Percentiles rank a stretch among this genome's conserved stretches.
These are phyloP conservation scores for Oegoconia quadripuncta DNA, from an alignment of 2,888 invertebrate genomes.

Conservation along the genomic window DNA sequence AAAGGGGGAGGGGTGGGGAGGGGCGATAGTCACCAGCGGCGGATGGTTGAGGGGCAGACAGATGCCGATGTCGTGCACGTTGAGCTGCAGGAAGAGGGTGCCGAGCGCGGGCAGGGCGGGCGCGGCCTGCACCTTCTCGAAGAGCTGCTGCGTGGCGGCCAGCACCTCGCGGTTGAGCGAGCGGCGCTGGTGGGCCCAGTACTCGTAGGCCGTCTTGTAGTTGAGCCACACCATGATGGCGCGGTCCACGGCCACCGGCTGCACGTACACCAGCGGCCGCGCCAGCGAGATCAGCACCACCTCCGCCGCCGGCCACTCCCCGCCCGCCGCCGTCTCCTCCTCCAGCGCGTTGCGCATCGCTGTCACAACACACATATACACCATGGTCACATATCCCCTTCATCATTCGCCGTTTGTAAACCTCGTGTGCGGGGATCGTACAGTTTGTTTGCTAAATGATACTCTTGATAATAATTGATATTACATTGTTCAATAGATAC, in stretches of 20 bases:
- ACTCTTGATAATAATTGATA: no score
- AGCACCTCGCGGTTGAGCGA: constrained; percentile 93
- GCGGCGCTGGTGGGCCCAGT: constrained; percentile 98
- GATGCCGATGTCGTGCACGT: constrained; percentile 97
- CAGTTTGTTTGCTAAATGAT: no score
- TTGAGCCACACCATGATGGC: constrained; percentile 99
- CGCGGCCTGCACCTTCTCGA: constrained; percentile 70
- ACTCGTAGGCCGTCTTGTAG: constrained; percentile 99
- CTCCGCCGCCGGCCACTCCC: constrained; percentile 88
- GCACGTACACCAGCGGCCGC: constrained; percentile 96
- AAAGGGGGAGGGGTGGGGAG: constrained; percentile 9
- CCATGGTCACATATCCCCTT: neutral
- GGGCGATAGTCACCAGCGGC: constrained; percentile 75
- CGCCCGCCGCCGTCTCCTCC: constrained; percentile 93
- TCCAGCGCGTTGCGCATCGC: constrained; percentile 88
- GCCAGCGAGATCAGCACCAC: constrained; percentile 94
- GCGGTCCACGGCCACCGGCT: constrained; percentile 98
- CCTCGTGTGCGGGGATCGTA: no score
- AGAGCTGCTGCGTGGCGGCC: constrained; percentile 85
- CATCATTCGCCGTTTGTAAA: no score
- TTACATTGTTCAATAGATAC: no score
- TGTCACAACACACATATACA: constrained; percentile 25
- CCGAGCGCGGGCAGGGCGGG: constrained; percentile 84
- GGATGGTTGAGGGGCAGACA: constrained; percentile 94
- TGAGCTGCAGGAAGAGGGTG: constrained; percentile 94